phyloP scores from a whole-genome alignment of 2,797 vertebrate genomes.

The Huso huso region DNA sequence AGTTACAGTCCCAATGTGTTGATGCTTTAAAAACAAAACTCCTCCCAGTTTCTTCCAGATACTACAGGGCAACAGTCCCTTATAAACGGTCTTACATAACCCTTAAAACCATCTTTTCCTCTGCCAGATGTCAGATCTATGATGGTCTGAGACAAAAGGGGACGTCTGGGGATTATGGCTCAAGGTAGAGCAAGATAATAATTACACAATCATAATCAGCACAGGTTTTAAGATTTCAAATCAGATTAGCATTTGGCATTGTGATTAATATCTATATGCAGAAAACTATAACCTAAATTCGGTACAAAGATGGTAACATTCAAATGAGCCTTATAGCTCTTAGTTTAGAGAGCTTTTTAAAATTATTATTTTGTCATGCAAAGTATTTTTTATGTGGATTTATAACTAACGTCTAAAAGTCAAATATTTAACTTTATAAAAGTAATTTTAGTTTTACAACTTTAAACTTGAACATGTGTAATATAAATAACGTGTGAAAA shows the following conservation, averaged over 20 bases:
- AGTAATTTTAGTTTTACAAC: too few species aligned
- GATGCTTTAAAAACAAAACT: conserved; percentile 28
- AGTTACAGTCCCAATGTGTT: conserved; percentile 22
- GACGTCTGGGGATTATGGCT: conserved; percentile 46
- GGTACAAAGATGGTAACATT: too few species aligned
- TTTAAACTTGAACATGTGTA: too few species aligned
- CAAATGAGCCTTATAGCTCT: too few species aligned
- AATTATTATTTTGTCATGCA: too few species aligned
- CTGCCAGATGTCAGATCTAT: conserved; percentile 61
- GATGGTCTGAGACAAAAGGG: conserved; percentile 36
- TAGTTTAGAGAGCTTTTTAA: too few species aligned
- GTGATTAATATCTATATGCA: conserved; percentile 34
- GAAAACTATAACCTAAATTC: too few species aligned
- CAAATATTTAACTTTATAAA: too few species aligned
- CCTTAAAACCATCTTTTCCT: conserved; percentile 63
- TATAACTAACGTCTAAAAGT: too few species aligned
- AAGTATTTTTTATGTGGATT: too few species aligned
- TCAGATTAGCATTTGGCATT: conserved; percentile 44
- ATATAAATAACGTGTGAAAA: too few species aligned
- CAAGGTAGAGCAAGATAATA: conserved; percentile 55
- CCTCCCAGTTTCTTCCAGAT: conserved; percentile 39
- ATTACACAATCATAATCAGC: conserved; percentile 49
- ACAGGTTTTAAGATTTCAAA: conserved; percentile 43
- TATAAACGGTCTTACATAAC: conserved; percentile 61
- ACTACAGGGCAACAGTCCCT: conserved; percentile 30